Percentiles rank a stretch among this genome's conserved stretches.
Conservation (phyloP, 2,888 invertebrate species). For the Diloba caeruleocephala region DNA sequence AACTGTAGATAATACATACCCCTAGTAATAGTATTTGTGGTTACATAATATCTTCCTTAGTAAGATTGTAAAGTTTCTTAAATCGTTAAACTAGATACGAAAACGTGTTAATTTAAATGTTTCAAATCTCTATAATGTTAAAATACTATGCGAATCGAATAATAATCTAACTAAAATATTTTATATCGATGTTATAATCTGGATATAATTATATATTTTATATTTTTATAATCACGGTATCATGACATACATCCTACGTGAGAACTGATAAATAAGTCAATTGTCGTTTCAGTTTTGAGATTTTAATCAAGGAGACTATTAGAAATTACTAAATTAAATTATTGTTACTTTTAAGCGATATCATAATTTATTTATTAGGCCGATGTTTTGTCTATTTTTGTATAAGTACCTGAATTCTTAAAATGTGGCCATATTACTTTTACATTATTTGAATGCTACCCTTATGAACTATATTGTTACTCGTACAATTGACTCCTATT, state of each 20-base stretch:
- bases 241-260: conserved; percentile 75
- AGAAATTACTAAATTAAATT: conserved; percentile 84
- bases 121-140: conserved; percentile 27
- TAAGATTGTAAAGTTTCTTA: conserved; percentile 65
- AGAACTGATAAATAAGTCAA: conserved; percentile 75
- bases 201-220: conserved; percentile 71
- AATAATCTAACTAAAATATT: conserved; percentile 53
- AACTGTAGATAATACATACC: conserved; percentile 69
- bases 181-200: conserved; percentile 74
- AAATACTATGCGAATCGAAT: conserved; percentile 47
- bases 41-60: conserved; percentile 65
- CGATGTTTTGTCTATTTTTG: conserved; percentile 73
- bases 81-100: conserved; percentile 58
- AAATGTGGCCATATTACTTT: conserved; percentile 87
- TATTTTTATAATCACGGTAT: conserved; percentile 74
- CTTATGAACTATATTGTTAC: conserved; percentile 75
- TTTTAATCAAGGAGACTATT: conserved; percentile 82
- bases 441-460: conserved; percentile 70
- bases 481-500: conserved; percentile 80
- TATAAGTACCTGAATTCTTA: conserved; percentile 88
- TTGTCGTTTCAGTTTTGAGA: conserved; percentile 78
- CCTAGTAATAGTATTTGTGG: conserved; percentile 61
- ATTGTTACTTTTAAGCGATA: conserved; percentile 79
- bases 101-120: conserved; percentile 19
- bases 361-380: conserved; percentile 78